Evolutionary conservation across 2,888 invertebrate genomes (phyloP), one percentile per base, ranked within the genome.

Genomic region (Lasioglossum zephyrum): DNA sequence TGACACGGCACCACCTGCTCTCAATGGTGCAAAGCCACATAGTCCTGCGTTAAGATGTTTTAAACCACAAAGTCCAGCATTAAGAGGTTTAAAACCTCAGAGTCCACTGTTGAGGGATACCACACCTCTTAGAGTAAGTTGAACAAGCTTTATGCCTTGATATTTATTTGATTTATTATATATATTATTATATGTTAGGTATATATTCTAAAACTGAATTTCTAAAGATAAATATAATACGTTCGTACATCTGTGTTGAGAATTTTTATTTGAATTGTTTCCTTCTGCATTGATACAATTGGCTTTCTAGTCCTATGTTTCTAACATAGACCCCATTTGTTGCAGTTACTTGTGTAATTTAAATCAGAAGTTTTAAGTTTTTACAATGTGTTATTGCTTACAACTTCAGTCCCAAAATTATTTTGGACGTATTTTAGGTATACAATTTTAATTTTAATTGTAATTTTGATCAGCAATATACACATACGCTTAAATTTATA

Each of bases 1-100:
- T 73, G 94, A 95, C 82, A 92, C 93, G 73, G 92, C 94, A 89
- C 93, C 93, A 80, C 92, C 93, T 78, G 94, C 93, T 47, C 93
- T 94, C 79, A 95, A 95, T 83, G 95, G 94, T 53, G 93, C 93
- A 31, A 94, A 93, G 77, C 93, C 95, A 77, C 94, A 93, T 73
- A 94, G 94, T 88, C 93, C 94, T 82, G 93, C 93, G 36, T 84
- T 94, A 78, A 94, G 93, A 87, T 89, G 90, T 90, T 92, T 94
- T 63, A 95, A 94, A 80, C 94, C 94, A 49, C 94, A 94, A 79
- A 94, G 94, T 88, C 94, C 95, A 79, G 94, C 95, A 69, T 87
- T 94, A 70, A 90, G 92, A 88, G 90, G 91, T 72, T 79, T 94
- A 70, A 94, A 95, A 81, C 95, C 95, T 90, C 95, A 95, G 84